A percentile compares a stretch with the other conserved stretches of the same genome.
phyloP scores from a whole-genome alignment of 2,888 invertebrate genomes.

The Orthosia gothica region DNA sequence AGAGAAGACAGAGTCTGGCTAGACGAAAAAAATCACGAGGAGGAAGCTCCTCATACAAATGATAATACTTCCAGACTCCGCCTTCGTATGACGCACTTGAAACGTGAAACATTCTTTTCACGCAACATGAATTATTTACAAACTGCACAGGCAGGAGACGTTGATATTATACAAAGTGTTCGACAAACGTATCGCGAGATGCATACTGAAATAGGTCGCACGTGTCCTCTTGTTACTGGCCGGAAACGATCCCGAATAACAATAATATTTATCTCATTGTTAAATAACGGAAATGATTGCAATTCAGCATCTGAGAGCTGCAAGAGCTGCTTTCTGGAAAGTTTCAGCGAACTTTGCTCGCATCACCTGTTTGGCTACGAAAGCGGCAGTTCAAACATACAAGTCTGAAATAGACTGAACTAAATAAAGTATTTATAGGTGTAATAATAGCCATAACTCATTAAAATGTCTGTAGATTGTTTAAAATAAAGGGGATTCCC shows the following conservation, averaged over 20 bases:
- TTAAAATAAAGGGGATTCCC: slow-evolving; percentile 44
- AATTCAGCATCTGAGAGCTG: neutral
- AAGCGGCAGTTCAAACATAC: slow-evolving; percentile 7
- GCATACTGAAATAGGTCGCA: slow-evolving; percentile 63
- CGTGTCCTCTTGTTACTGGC: slow-evolving; percentile 37
- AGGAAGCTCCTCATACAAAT: slow-evolving; percentile 32
- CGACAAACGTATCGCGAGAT: slow-evolving; percentile 48
- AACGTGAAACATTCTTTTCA: slow-evolving; percentile 40
- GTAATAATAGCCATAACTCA: neutral
- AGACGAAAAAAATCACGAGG: slow-evolving; percentile 2
- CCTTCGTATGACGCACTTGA: slow-evolving; percentile 27
- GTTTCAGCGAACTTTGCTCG: slow-evolving; percentile 16
- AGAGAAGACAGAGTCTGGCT: slow-evolving; percentile 29
- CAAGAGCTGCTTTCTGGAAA: neutral
- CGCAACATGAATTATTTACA: slow-evolving; percentile 61
- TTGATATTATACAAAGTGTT: slow-evolving; percentile 54
- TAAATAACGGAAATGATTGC: neutral
- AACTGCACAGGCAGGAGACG: slow-evolving; percentile 63
- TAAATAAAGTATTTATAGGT: slow-evolving; percentile 12
- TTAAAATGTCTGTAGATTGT: slow-evolving; percentile 5
- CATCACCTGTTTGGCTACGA: slow-evolving; percentile 11
- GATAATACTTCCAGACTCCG: slow-evolving; percentile 15
- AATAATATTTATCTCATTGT: neutral
- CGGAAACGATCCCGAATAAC: slow-evolving; percentile 18
- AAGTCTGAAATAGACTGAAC: slow-evolving; percentile 33